These are phyloP conservation scores for Cyphomyrus discorhynchus DNA, from an alignment of 2,113 vertebrate species.

Conservation along the genomic window DNA sequence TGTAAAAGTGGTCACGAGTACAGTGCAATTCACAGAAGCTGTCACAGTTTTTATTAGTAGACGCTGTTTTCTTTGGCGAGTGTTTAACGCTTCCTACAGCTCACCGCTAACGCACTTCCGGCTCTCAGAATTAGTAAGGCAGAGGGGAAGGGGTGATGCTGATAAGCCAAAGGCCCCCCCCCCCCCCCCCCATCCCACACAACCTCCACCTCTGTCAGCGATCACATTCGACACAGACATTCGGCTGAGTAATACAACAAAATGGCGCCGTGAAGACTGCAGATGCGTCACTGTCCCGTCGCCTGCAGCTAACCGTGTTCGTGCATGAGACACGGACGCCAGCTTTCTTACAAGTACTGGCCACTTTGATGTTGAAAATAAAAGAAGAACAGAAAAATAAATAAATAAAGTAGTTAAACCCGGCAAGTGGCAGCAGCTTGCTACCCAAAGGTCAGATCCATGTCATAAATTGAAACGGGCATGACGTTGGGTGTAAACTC, in stretches of 20 bases:
- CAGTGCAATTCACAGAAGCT: neutral
- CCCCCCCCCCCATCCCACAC: neutral
- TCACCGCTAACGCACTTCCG: neutral
- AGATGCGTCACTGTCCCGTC: neutral
- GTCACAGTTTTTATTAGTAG: neutral
- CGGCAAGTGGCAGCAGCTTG: neutral
- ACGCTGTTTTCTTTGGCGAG: neutral
- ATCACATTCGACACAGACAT: neutral
- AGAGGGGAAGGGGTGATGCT: neutral
- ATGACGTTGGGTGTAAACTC: constrained; percentile 38
- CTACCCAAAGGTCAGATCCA: constrained; percentile 44
- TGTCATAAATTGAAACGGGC: constrained; percentile 49
- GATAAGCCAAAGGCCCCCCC: neutral
- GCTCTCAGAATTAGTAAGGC: neutral
- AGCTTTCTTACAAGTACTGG: neutral
- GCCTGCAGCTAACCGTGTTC: neutral
- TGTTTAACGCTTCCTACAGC: neutral
- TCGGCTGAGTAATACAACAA: neutral
- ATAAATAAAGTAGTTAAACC: neutral
- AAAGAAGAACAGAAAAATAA: neutral
- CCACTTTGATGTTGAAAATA: neutral
- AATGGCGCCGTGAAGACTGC: neutral
- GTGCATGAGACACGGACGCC: neutral
- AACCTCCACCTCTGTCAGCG: neutral
- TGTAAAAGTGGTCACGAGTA: neutral